phyloP scores from a whole-genome alignment of 2,888 invertebrate genomes.

The Apotomis turbidana region DNA sequence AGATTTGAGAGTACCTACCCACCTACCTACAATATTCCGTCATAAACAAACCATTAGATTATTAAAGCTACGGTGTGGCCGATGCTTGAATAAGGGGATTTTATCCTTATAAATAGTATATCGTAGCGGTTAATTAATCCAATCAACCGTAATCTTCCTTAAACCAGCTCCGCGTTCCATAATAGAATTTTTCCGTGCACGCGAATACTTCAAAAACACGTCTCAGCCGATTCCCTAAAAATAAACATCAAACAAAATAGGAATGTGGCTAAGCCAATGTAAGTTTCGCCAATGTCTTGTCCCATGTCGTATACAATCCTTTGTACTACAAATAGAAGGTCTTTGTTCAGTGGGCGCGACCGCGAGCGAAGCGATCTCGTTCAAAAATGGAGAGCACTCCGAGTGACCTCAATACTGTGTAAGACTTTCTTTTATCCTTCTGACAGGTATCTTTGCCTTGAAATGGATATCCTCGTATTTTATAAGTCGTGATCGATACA shows the following conservation, averaged over 20 bases:
- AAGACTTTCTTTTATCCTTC: slow-evolving; percentile 59
- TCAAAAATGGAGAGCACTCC: slow-evolving; percentile 54
- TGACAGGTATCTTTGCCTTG: slow-evolving; percentile 55
- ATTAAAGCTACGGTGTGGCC: too few species aligned
- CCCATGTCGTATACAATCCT: slow-evolving; percentile 37
- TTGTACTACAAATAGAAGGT: slow-evolving; percentile 34
- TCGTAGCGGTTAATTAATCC: slow-evolving; percentile 33
- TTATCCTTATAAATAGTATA: slow-evolving; percentile 15
- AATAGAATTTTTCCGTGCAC: slow-evolving; percentile 38
- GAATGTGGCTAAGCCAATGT: slow-evolving; percentile 38
- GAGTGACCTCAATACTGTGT: slow-evolving; percentile 56
- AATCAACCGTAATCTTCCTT: slow-evolving; percentile 36
- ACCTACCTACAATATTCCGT: too few species aligned
- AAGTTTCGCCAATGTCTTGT: slow-evolving; percentile 33
- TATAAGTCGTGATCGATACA: slow-evolving; percentile 25
- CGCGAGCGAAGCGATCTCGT: slow-evolving; percentile 50
- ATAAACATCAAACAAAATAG: slow-evolving; percentile 41
- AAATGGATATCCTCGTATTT: slow-evolving; percentile 39
- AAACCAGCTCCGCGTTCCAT: slow-evolving; percentile 16
- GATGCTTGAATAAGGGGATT: background rate
- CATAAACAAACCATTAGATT: too few species aligned
- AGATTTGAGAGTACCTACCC: too few species aligned
- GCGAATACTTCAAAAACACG: slow-evolving; percentile 21
- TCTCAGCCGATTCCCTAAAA: slow-evolving; percentile 31
- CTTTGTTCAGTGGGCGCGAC: slow-evolving; percentile 49